These are phyloP conservation scores for Antheraea pernyi DNA, from an alignment of 1,140 invertebrate species.

Conservation along the genomic window DNA sequence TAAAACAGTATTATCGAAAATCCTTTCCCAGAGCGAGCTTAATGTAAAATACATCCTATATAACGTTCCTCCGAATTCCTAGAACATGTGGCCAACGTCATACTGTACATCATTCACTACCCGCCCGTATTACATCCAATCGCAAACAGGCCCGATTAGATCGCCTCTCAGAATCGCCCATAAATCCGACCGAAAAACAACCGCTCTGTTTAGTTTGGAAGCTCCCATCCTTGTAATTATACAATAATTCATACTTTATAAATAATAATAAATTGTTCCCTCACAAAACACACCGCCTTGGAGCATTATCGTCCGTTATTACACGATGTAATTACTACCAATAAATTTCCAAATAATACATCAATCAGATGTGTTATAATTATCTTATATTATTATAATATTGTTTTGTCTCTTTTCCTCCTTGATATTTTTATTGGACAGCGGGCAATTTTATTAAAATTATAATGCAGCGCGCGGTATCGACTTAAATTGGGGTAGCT, in stretches of 20 bases:
- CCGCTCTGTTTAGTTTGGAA: constrained; percentile 73
- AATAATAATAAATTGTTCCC: constrained; percentile 75
- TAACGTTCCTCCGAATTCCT: neutral
- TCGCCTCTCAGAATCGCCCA: constrained; percentile 59
- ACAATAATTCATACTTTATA: constrained; percentile 78
- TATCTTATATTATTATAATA: constrained; percentile 48
- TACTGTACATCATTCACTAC: neutral
- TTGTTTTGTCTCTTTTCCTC: constrained; percentile 34
- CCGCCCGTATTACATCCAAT: constrained; percentile 32
- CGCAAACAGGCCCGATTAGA: constrained; percentile 52
- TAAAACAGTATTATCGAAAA: neutral
- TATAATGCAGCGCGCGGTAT: constrained; percentile 50
- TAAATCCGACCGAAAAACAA: constrained; percentile 71
- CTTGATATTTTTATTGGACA: constrained; percentile 50
- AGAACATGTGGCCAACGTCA: constrained; percentile 5
- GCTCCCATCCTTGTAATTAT: constrained; percentile 71
- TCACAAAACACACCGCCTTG: constrained; percentile 35
- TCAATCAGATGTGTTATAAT: constrained; percentile 79
- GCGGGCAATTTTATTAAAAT: constrained; percentile 74
- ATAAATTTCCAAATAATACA: constrained; percentile 79
- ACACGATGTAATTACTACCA: constrained; percentile 74
- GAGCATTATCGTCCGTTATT: constrained; percentile 70
- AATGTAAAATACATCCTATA: neutral
- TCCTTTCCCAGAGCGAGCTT: neutral
- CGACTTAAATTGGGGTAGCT: constrained; percentile 72